Evolutionary conservation across 2,888 invertebrate species (phyloP), one percentile per base, ranked within the genome.

Genomic region (Tetragnatha montana): DNA sequence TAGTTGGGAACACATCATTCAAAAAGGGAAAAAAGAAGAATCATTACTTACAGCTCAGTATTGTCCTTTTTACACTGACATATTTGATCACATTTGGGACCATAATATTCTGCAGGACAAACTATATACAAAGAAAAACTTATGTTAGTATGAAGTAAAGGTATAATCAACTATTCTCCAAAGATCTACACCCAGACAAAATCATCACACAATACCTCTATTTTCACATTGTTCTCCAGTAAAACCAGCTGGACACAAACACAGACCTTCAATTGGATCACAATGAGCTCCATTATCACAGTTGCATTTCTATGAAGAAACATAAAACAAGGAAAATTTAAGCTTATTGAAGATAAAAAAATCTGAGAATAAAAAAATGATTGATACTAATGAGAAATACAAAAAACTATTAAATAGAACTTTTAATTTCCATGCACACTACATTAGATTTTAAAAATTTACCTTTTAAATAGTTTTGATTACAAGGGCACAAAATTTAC

Each of bases 221-320:
- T 92, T 91, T 84, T 92, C 91, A 88, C 93, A 93, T 71, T 92
- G 91, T 84, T 92, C 91, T 6, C 93, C 93, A 49, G 91, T 83
- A 87, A 92, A 92, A 21, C 98, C 98, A 7, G 97, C 95, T n/a
- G 96, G 95, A 93, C 98, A 98, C 21, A 96, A 94, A 92, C 98
- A 98, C 0, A 95, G 96, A 92, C 98, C 98, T 93, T 97, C 96
- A 22, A 96, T 93, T 0, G 97, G 96, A 51, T 97, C 96, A 94
- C 98, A 98, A 92, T 96, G 96, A 50, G 97, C 98, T 92, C 96
- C 96, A 93, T 98, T 97, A 93, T 96, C 95, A 93, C 98, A 98
- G 90, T 96, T 95, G 93, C 98, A 98, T 8, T 94, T 94, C 75
- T 95, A 94, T 82, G 87, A 83, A 22, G 68, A 86, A 68, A 68